phyloP scores from a whole-genome alignment of 2,888 invertebrate species.

The Drosophila meridiana region DNA sequence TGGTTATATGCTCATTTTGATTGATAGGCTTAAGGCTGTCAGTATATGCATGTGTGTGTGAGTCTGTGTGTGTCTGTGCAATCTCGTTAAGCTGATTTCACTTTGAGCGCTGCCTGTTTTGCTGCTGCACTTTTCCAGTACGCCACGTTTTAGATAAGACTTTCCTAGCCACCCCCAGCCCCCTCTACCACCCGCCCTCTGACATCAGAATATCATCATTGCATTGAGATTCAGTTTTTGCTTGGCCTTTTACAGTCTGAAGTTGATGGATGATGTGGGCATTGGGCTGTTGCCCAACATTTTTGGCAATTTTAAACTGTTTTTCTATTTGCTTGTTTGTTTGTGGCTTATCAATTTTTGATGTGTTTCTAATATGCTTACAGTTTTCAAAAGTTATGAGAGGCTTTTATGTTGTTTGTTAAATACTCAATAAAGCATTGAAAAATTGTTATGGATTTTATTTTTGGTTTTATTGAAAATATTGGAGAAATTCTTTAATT shows the following conservation, averaged over 20 bases:
- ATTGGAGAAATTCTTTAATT: not conserved
- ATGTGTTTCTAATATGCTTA: slow-evolving; percentile 36
- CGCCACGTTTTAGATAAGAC: slow-evolving; percentile 53
- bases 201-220: slow-evolving; percentile 25
- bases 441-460: not conserved
- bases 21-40: slow-evolving; percentile 66
- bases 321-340: slow-evolving; percentile 6
- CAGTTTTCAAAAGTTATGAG: slow-evolving; percentile 2
- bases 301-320: slow-evolving; percentile 33
- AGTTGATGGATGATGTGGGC: slow-evolving; percentile 63
- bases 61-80: slow-evolving; percentile 6
- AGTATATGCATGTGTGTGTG: slow-evolving; percentile 17
- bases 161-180: not conserved
- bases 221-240: slow-evolving; percentile 43
- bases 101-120: slow-evolving; percentile 40
- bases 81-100: slow-evolving; percentile 59
- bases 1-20: slow-evolving; percentile 66
- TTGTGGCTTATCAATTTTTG: slow-evolving; percentile 33
- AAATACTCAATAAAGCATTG: not conserved
- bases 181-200: not conserved
- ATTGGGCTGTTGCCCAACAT: slow-evolving; percentile 6
- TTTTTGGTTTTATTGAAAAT: not conserved
- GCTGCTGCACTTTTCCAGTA: slow-evolving; percentile 44
- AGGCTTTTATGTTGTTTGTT: slow-evolving; percentile 3
- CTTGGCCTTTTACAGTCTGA: slow-evolving; percentile 30